A percentile compares a stretch with the other conserved stretches of the same genome.
phyloP scores from a whole-genome alignment of 2,113 vertebrate genomes.

The Mesocricetus auratus region DNA sequence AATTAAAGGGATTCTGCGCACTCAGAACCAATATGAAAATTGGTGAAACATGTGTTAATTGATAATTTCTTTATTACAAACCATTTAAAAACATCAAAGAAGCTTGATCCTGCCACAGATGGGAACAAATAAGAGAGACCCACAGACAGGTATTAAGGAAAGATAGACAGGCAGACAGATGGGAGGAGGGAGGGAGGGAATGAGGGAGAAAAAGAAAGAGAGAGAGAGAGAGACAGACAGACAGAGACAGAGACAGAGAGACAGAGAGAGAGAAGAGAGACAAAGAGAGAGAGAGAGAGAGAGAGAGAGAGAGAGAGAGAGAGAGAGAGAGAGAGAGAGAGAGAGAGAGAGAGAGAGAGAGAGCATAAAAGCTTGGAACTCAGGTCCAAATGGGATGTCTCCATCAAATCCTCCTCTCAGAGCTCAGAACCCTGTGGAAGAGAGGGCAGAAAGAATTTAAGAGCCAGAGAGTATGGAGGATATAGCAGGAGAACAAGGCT shows the following conservation, averaged over 20 bases:
- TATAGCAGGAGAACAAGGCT: neutral
- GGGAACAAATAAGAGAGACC: neutral
- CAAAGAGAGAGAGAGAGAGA: neutral
- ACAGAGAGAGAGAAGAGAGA: neutral
- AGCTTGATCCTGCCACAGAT: neutral
- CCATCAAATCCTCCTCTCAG: neutral
- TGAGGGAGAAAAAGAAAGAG: neutral
- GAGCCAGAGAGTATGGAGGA: neutral
- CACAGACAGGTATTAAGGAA: neutral
- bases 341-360: no score
- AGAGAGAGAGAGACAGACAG: neutral
- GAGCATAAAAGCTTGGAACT: neutral
- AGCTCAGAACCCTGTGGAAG: neutral
- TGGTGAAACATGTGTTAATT: neutral
- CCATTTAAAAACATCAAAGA: neutral
- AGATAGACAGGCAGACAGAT: rapidly evolving
- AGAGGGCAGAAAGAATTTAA: neutral
- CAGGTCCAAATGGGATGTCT: neutral
- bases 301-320: no score
- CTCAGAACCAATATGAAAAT: neutral
- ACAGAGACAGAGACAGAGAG: neutral
- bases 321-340: no score
- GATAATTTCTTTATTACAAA: neutral
- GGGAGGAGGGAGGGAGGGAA: neutral
- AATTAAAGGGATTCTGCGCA: neutral